Base-by-base conservation (phyloP, 1,140 invertebrate genomes). In the Heliconius eleuchia region DNA sequence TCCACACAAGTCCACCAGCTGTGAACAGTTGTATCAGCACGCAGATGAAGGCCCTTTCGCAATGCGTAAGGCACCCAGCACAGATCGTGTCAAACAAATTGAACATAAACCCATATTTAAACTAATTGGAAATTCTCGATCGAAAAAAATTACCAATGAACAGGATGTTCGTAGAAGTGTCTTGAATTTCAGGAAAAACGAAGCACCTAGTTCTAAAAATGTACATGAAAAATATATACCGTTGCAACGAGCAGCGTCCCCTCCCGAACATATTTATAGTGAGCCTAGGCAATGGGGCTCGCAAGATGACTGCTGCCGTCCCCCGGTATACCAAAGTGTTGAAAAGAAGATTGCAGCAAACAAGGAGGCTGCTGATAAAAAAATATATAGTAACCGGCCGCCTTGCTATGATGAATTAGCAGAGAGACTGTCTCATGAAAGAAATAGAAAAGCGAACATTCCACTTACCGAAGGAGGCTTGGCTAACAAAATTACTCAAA, bases 1-100 rank as follows among this genome's bases (percentile, higher is more conserved):
- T 1, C 85, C 90, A 0, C 88, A 92, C 79, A 95, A 95, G 80
- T 95, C 95, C 5, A 95, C 94, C n/a, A 95, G 95, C 81, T 95
- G 95, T 74, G 93, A 95, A 73, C 91, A 94, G 73, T 87, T 94
- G 5, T 94, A 92, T 76, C 91, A 90, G 18, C 88, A 93, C 71
- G 89, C 92, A 27, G 94, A 93, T 73, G 94, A 95, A 37, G 92
- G 91, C 18, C 83, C 90, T 2, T 93, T 89, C 80, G 89, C 87
- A 18, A 91, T 94, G 87, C 88, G 91, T 4, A 88, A 91, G 73
- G 94, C 92, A 1, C 94, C 94, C 1, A 95, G 94, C 84, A 92
- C 93, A 8, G 94, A 95, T 73, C 87, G 94, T 30, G 89, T 94
- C 9, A 95, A 95, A 77, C 88, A 88, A 78, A 81, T 84, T 9